Conservation (phyloP, 2,888 invertebrate species). For the Rotaria socialis region DNA sequence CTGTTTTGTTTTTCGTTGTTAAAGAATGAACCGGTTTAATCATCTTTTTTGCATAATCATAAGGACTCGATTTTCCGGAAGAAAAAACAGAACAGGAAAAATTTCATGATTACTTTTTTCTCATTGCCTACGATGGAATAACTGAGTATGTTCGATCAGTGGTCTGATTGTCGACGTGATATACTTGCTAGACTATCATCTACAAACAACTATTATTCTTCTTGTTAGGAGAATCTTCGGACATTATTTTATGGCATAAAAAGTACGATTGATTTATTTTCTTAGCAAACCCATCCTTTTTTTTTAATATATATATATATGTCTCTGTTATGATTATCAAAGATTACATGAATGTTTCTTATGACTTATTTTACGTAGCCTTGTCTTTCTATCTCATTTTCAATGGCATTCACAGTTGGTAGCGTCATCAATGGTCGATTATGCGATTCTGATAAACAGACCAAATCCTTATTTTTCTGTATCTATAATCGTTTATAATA, state of each 20-base stretch:
- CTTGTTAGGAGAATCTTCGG: background rate
- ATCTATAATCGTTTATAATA: background rate
- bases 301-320: background rate
- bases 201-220: background rate
- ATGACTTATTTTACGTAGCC: background rate
- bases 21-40: background rate
- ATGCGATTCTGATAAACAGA: background rate
- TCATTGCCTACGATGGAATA: background rate
- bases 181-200: background rate
- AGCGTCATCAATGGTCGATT: background rate
- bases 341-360: background rate
- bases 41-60: background rate
- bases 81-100: background rate
- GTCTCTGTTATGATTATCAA: background rate
- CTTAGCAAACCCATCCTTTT: background rate
- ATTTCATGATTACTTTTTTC: background rate
- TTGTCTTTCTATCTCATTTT: background rate
- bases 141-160: background rate
- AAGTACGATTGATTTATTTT: background rate
- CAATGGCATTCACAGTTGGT: slow-evolving; percentile 12
- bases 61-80: background rate
- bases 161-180: background rate
- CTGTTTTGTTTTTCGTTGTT: background rate
- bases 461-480: background rate
- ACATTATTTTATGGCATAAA: background rate